These are phyloP conservation scores for Apis cerana DNA, from an alignment of 1,140 invertebrate species.

Conservation along the genomic window DNA sequence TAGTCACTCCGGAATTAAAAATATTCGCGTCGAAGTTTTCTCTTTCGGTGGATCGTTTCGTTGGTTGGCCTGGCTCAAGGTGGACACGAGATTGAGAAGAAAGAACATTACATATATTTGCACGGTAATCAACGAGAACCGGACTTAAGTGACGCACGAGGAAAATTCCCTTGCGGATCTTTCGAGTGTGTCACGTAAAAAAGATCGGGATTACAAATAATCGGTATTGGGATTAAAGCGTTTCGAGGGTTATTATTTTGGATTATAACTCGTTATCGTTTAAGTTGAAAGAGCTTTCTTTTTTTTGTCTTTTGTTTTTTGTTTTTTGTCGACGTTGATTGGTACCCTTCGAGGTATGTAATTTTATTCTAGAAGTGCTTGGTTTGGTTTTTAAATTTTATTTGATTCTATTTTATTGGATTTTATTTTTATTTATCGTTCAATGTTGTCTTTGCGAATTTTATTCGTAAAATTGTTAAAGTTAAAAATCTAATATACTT, in stretches of 20 bases:
- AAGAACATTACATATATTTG: neutral
- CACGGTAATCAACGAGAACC: conserved; percentile 38
- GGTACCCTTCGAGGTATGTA: neutral
- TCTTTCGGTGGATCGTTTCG: neutral
- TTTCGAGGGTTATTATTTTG: neutral
- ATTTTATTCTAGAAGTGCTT: too few species aligned
- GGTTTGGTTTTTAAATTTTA: too few species aligned
- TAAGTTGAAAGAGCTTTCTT: neutral
- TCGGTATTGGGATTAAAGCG: neutral
- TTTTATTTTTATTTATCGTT: too few species aligned
- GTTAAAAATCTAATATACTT: too few species aligned
- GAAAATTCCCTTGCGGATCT: conserved; percentile 1
- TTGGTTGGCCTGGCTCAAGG: conserved; percentile 38
- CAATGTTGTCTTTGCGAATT: too few species aligned
- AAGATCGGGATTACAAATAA: neutral
- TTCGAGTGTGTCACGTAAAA: neutral
- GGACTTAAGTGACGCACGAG: conserved; percentile 45
- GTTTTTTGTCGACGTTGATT: neutral
- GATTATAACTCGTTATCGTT: neutral
- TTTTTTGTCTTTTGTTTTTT: too few species aligned
- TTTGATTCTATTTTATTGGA: too few species aligned
- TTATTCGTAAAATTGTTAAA: too few species aligned
- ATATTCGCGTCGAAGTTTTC: conserved; percentile 14
- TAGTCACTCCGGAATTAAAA: conserved; percentile 34
- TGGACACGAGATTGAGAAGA: conserved; percentile 55